Evolutionary conservation across 92 coral and sea anemone species (phyloP).

Genomic region (Zoanthus gigantus): DNA sequence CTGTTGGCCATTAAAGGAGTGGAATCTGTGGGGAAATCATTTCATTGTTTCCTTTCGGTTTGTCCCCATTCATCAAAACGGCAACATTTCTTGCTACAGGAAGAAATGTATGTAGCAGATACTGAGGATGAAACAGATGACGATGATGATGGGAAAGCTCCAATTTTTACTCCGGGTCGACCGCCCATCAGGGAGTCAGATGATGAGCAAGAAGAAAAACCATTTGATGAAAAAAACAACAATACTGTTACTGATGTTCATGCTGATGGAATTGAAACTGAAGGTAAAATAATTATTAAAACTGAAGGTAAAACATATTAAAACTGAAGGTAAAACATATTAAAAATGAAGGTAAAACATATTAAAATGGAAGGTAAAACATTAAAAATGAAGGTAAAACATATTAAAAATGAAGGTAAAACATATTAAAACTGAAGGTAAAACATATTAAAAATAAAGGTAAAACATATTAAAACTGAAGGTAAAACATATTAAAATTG

Average conservation of each 20-base stretch:
- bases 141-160: slow-evolving; percentile 8
- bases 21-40: too few species aligned
- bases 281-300: not conserved
- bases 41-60: too few species aligned
- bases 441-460: too few species aligned
- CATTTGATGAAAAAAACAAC: not conserved
- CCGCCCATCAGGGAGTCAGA: slow-evolving; percentile 70
- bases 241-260: not conserved
- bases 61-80: too few species aligned
- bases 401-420: too few species aligned
- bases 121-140: slow-evolving; percentile 93
- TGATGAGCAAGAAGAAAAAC: slow-evolving; percentile 52
- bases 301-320: too few species aligned
- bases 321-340: too few species aligned
- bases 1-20: too few species aligned
- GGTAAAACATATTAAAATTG: not conserved
- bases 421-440: too few species aligned
- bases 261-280: not conserved
- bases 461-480: not conserved
- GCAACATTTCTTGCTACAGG: not conserved
- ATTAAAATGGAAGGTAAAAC: too few species aligned
- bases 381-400: too few species aligned
- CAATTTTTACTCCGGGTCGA: slow-evolving; percentile 16
- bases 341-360: too few species aligned
- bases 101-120: slow-evolving; percentile 88